Evolutionary conservation across 2,113 vertebrate genomes (phyloP).

Genomic region (Heliornis fulica): DNA sequence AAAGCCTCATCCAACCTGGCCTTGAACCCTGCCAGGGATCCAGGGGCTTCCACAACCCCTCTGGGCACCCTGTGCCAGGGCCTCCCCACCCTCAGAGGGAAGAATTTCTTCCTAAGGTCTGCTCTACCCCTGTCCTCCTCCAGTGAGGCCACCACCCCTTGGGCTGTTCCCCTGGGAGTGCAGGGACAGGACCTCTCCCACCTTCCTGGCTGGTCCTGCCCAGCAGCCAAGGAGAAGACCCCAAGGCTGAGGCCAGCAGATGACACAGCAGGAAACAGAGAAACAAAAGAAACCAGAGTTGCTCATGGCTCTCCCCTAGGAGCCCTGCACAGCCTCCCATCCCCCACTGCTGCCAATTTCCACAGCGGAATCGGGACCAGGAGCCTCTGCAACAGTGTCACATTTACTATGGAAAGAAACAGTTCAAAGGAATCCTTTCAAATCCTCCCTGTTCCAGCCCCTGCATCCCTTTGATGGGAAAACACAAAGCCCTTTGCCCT

Average conservation of each 20-base stretch:
- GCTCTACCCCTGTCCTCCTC: too few relatives aligned
- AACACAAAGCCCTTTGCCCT: background rate
- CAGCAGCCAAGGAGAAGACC: background rate
- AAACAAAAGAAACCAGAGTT: background rate
- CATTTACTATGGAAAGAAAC: background rate
- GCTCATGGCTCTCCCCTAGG: background rate
- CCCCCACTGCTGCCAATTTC: background rate
- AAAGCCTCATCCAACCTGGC: too few relatives aligned
- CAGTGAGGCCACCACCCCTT: too few relatives aligned
- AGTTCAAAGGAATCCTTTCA: background rate
- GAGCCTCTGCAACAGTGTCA: background rate
- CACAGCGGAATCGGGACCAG: background rate
- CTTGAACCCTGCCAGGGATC: too few relatives aligned
- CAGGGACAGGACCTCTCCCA: too few relatives aligned
- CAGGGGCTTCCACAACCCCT: too few relatives aligned
- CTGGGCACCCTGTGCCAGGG: too few relatives aligned
- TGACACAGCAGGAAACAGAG: background rate
- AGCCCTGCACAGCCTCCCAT: background rate
- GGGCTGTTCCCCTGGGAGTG: too few relatives aligned
- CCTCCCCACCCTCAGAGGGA: too few relatives aligned
- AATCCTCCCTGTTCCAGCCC: background rate
- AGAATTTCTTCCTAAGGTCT: too few relatives aligned
- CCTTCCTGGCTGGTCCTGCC: background rate
- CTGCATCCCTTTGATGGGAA: background rate
- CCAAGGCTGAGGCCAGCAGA: background rate